A percentile compares a stretch with the other conserved stretches of the same genome.
Evolutionary conservation across 2,888 invertebrate species (phyloP).

Genomic region (Watsonalla binaria): DNA sequence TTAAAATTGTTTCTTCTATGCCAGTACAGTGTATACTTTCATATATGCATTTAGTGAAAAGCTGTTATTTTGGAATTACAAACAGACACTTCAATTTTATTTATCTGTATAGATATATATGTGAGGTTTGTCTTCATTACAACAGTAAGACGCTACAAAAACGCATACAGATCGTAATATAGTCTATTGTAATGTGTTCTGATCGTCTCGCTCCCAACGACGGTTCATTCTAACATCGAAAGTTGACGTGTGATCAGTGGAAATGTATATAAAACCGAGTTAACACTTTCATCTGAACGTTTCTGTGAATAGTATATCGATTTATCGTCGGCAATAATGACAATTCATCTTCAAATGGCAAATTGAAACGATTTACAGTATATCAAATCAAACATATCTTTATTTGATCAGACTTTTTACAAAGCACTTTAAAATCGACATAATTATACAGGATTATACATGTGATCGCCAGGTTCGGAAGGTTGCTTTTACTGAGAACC

Average conservation of each 20-base stretch:
- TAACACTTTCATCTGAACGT: constrained; percentile 19
- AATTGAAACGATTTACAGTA: constrained; percentile 34
- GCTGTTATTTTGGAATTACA: too few species aligned
- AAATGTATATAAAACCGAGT: neutral
- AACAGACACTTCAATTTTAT: too few species aligned
- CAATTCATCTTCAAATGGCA: constrained; percentile 33
- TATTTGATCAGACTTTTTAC: too few species aligned
- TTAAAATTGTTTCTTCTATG: too few species aligned
- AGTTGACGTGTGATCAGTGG: neutral
- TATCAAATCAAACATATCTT: too few species aligned
- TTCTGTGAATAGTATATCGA: constrained; percentile 26
- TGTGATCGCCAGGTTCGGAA: too few species aligned
- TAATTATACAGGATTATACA: too few species aligned
- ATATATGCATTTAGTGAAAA: too few species aligned
- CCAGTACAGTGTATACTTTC: too few species aligned
- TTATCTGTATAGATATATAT: neutral
- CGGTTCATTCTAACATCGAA: neutral
- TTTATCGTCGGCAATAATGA: constrained; percentile 32
- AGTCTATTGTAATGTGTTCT: neutral
- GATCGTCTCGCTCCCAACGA: neutral
- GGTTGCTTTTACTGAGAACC: too few species aligned
- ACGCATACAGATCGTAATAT: neutral
- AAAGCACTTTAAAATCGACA: too few species aligned
- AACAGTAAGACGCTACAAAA: neutral
- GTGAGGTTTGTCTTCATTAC: constrained; percentile 1